phyloP scores from a whole-genome alignment of 1,140 invertebrate genomes.

The Formica exsecta region DNA sequence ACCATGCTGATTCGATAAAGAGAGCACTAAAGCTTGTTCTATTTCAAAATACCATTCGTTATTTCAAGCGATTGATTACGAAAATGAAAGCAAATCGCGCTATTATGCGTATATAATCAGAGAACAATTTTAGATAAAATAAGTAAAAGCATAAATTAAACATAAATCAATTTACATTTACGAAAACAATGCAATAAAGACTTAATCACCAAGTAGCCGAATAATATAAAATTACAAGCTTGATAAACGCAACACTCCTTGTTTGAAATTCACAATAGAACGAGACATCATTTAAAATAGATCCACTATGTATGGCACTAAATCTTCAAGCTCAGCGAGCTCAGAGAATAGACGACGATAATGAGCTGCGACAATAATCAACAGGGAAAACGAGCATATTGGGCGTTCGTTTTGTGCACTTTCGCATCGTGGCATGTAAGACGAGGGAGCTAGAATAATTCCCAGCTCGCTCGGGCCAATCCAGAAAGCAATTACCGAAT shows the following conservation, averaged over 20 bases:
- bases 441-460: constrained; percentile 39
- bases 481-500: constrained; percentile 82
- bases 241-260: not conserved
- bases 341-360: constrained; percentile 25
- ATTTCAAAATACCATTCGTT: constrained; percentile 4
- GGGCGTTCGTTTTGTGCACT: not conserved
- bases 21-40: not conserved
- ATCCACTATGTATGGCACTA: not conserved
- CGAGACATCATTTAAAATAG: not conserved
- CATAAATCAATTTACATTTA: not conserved
- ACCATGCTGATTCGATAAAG: constrained; percentile 31
- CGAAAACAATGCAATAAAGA: not conserved
- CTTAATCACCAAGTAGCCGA: not conserved
- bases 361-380: constrained; percentile 34
- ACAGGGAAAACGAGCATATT: constrained; percentile 20
- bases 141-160: not conserved
- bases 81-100: not conserved
- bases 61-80: constrained; percentile 9
- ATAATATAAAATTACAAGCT: not conserved
- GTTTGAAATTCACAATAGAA: not conserved
- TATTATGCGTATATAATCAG: not conserved
- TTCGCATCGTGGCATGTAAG: constrained; percentile 32
- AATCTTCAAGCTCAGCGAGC: not conserved
- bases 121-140: not conserved
- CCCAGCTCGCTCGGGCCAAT: constrained; percentile 74